Evolutionary conservation across 1,140 invertebrate species (phyloP).

Genomic region (Tetranychus urticae): DNA sequence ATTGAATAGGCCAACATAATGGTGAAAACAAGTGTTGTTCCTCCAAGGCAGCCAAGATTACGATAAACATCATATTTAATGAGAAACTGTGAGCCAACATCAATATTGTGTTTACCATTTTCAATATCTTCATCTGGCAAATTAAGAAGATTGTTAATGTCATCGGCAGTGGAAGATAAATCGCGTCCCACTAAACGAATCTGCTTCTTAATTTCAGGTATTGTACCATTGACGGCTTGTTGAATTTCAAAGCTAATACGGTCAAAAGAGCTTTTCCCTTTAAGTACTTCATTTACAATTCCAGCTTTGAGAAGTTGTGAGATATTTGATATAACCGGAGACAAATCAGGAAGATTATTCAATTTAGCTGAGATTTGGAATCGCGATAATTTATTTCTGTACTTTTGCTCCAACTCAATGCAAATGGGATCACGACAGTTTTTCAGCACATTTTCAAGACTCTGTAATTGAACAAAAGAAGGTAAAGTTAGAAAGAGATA

Average conservation of each 20-base stretch:
- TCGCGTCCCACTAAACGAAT: slow-evolving; percentile 3
- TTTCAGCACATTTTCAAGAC: slow-evolving; percentile 5
- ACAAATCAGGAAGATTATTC: slow-evolving; percentile 5
- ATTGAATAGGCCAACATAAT: slow-evolving; percentile 4
- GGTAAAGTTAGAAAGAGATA: neutral
- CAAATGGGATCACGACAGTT: slow-evolving; percentile 6
- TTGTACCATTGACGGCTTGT: slow-evolving; percentile 5
- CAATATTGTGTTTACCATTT: neutral
- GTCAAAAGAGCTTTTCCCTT: slow-evolving; percentile 9
- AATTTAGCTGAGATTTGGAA: slow-evolving; percentile 6
- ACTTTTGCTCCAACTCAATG: slow-evolving; percentile 1
- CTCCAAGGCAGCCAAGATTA: neutral
- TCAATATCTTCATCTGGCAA: neutral
- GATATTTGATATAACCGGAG: slow-evolving; percentile 7
- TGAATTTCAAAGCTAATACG: slow-evolving; percentile 7
- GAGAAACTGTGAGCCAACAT: neutral
- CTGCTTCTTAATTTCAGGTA: slow-evolving; percentile 8
- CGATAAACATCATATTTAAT: slow-evolving; percentile 7
- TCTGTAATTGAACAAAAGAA: neutral
- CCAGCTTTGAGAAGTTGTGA: neutral
- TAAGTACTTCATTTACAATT: slow-evolving; percentile 7
- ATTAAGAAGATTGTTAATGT: slow-evolving; percentile 3
- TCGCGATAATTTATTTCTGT: neutral
- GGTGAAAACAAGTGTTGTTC: slow-evolving; percentile 1
- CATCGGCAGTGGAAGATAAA: slow-evolving; percentile 2